Percentiles rank a stretch among this genome's conserved stretches.
phyloP scores from a whole-genome alignment of 2,888 invertebrate species.

The Agonum fuliginosum region DNA sequence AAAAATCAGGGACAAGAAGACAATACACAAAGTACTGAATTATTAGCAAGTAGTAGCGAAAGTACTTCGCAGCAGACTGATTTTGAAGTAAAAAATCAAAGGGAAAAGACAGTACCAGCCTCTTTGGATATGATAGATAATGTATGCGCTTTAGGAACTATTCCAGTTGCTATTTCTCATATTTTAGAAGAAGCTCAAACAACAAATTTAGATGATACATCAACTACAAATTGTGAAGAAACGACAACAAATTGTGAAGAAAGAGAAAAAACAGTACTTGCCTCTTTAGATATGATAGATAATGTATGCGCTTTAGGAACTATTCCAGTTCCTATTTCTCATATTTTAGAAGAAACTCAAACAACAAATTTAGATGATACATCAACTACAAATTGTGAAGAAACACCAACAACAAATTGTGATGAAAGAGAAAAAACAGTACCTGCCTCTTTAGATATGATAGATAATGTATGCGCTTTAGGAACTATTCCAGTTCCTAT shows the following conservation, averaged over 20 bases:
- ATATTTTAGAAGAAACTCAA: too few species aligned
- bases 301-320: too few species aligned
- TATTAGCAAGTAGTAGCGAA: background rate
- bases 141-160: conserved; percentile 39
- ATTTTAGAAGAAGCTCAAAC: too few species aligned
- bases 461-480: too few species aligned
- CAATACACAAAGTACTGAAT: background rate
- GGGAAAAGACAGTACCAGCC: conserved; percentile 19
- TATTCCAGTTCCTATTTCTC: too few species aligned
- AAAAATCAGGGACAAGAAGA: background rate
- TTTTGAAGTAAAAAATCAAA: conserved; percentile 44
- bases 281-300: too few species aligned
- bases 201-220: background rate
- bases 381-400: background rate
- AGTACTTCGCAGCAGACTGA: conserved; percentile 19
- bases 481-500: too few species aligned
- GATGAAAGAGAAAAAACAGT: background rate
- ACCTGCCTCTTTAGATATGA: too few species aligned
- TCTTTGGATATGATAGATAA: conserved; percentile 40
- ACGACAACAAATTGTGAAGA: too few species aligned
- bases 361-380: too few species aligned
- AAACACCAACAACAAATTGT: conserved; percentile 13
- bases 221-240: background rate
- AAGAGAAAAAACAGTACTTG: background rate
- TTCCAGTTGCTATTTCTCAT: conserved; percentile 22